phyloP scores from a whole-genome alignment of 2,888 invertebrate species.

The Agrochola circellaris region DNA sequence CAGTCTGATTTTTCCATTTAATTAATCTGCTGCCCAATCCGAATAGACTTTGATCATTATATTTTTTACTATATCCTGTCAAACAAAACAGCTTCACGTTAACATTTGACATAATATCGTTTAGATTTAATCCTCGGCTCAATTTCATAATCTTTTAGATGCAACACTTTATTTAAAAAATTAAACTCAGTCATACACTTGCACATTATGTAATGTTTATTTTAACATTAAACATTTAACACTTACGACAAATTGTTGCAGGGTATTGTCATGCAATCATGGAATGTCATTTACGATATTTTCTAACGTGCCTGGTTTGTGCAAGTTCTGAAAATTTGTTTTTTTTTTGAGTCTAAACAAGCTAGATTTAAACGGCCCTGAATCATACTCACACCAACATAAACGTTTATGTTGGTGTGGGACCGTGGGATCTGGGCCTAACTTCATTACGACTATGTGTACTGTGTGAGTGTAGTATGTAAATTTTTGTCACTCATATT shows the following conservation, averaged over 20 bases:
- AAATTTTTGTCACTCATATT: slow-evolving; percentile 68
- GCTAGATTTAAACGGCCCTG: slow-evolving; percentile 40
- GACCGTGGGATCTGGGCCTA: slow-evolving; percentile 52
- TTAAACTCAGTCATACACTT: slow-evolving; percentile 45
- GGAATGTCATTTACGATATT: slow-evolving; percentile 60
- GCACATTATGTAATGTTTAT: slow-evolving; percentile 42
- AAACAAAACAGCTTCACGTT: slow-evolving; percentile 20
- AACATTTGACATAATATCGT: slow-evolving; percentile 59
- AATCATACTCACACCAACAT: slow-evolving; percentile 28
- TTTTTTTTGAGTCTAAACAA: slow-evolving; percentile 48
- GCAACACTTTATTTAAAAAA: slow-evolving; percentile 49
- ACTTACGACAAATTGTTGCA: slow-evolving; percentile 71
- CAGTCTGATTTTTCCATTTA: background rate
- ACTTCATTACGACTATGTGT: slow-evolving; percentile 58
- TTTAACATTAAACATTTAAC: slow-evolving; percentile 56
- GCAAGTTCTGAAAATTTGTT: slow-evolving; percentile 55
- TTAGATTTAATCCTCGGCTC: slow-evolving; percentile 67
- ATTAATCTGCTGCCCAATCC: background rate
- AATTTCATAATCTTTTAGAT: slow-evolving; percentile 62
- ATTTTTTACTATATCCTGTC: slow-evolving; percentile 42
- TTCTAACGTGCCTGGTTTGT: slow-evolving; percentile 57
- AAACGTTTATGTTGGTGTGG: slow-evolving; percentile 52
- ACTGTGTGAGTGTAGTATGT: slow-evolving; percentile 65
- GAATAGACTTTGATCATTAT: slow-evolving; percentile 13
- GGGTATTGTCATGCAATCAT: slow-evolving; percentile 80